Base-by-base conservation (phyloP, 2,888 invertebrate species). In the Ectemnius cavifrons region DNA sequence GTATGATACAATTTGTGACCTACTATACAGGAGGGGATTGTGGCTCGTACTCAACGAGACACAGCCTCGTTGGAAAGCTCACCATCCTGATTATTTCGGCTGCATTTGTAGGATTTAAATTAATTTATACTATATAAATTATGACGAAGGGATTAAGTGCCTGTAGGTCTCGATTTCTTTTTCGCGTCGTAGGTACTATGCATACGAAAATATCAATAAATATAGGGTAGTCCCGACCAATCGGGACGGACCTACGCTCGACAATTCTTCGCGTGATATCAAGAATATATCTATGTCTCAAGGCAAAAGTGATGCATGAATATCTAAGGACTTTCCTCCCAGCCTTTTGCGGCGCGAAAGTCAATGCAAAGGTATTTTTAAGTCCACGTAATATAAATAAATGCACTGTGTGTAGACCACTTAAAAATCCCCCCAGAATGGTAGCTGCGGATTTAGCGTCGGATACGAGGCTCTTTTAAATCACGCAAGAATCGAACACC, bases 191-290 rank as follows among this genome's bases (percentile, higher is more conserved):
- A 62, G 64, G 63, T 67, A 75, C 68, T 63, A 67, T 66, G 63
- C 63, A 60, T 77, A 77, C 63, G 77, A 76, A 79, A 81, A 75
- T 80, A 78, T 75, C 62, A 83, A 83, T 81, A 83, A 83, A 83
- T 83, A 81, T 52, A 73, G 49, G 65, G 45, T 64, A 73, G 67
- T 67, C 69, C 73, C 63, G 59, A 63, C 68, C 70, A 70, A 37
- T 20, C 49, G 56, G 65, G 63, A 61, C 58, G 64, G 73, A 72
- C 73, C 66, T 72, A 74, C 57, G 63, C 63, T 71, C 73, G 64
- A 58, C 57, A 68, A 70, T 63, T 73, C 71, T 73, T 60, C 58
- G 64, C 68, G 64, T 72, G 68, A 79, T 76, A 81, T 81, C 81
- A 76, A 80, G 70, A 80, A 74, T 71, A 77, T 57, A 66, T 82